Conservation (phyloP, 2,888 invertebrate species). For the Choristoneura rosaceana region DNA sequence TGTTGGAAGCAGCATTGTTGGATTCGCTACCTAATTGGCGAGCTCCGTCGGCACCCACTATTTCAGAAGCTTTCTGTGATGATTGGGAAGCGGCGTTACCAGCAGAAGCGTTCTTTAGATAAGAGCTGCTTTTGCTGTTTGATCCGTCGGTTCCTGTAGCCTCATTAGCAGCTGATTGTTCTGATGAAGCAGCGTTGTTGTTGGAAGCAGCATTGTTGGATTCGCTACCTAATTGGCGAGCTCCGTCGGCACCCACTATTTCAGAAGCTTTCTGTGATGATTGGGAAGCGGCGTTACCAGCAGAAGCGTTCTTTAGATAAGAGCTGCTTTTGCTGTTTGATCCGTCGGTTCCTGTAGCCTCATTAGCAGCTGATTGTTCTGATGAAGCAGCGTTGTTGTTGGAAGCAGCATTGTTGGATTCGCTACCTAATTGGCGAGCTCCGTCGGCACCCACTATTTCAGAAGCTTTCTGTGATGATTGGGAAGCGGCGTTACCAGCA, state of each 20-base stretch:
- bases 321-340: not conserved
- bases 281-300: not conserved
- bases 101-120: not conserved
- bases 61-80: not conserved
- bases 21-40: not conserved
- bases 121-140: no score
- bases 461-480: not conserved
- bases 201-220: not conserved
- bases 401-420: not conserved
- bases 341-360: not conserved
- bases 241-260: not conserved
- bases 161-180: not conserved
- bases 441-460: not conserved
- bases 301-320: not conserved
- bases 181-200: not conserved
- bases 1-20: not conserved
- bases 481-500: not conserved
- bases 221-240: not conserved
- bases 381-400: not conserved
- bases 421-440: not conserved
- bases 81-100: not conserved
- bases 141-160: not conserved
- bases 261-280: not conserved
- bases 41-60: not conserved
- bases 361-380: not conserved